Base-by-base conservation (phyloP, 64 coral and sea anemone genomes). In the Orbicella faveolata region DNA sequence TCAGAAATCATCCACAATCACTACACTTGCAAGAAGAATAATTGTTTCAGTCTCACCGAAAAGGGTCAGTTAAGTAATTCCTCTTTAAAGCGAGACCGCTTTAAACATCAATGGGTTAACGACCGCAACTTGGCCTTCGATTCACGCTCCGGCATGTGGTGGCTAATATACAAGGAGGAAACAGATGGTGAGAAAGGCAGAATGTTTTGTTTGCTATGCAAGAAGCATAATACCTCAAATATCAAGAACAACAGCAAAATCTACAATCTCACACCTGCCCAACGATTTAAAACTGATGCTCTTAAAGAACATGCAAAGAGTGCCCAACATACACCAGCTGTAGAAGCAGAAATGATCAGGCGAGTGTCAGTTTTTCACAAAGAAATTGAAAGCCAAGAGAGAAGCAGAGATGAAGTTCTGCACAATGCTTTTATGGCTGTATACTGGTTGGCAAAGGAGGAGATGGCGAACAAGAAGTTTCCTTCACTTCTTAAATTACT, bases 161-260 rank as follows among this genome's bases (percentile, higher is more conserved):
- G 90, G 90, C 90, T 92, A 23, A 26, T 92, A 63, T 92, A 78
- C 61, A 73, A 61, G 55, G 90, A 92, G 72, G 75, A 83, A 13
- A 34, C 33, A 75, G 90, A 30, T 30, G 30, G 30, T 30, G 30
- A 30, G 30, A 30, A 30, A 30, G 30, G 30, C 30, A 0, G 90
- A 35, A 92, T 92, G 90, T 92, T 86, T 79, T 92, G 81, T 68
- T 68, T 86, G 35, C 83, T 92, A 68, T 92, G 75, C 75, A 69
- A 70, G 13, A 92, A 92, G 51, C 83, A 92, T 48, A 92, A 87
- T 30, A 76, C 82, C 19, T 54, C 79, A 52, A 92, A 87, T 53
- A 79, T 54, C 36, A 83, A 92, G 78, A 92, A 92, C 63, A 92
- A 92, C 76, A 64, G 35, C 54, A 35, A 36, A 67, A 78, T 87